A percentile compares a stretch with the other conserved stretches of the same genome.
Evolutionary conservation across 2,888 invertebrate species (phyloP).

Genomic region (Thecophora atra): DNA sequence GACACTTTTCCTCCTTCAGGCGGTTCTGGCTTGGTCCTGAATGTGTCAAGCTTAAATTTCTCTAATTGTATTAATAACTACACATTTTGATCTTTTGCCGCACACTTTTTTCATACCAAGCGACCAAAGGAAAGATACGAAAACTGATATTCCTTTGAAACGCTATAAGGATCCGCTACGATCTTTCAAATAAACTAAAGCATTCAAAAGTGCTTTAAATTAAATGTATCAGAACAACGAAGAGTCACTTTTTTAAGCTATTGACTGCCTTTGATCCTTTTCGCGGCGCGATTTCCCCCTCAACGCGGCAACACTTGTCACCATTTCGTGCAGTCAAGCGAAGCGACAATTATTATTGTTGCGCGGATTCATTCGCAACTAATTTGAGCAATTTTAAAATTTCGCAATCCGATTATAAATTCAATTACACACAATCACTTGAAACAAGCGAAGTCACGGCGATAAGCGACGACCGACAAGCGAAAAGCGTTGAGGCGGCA

Average conservation of each 20-base stretch:
- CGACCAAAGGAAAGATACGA: too few species aligned
- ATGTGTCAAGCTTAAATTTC: not conserved
- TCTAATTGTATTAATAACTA: not conserved
- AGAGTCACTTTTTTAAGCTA: not conserved
- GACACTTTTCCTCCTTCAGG: not conserved
- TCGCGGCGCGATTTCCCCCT: not conserved
- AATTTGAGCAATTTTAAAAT: slow-evolving; percentile 35
- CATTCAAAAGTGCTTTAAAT: not conserved
- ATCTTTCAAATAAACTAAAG: too few species aligned
- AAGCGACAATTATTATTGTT: slow-evolving; percentile 19
- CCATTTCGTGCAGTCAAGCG: slow-evolving; percentile 50
- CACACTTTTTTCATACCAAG: not conserved
- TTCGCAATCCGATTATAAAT: slow-evolving; percentile 33
- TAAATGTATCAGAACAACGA: not conserved
- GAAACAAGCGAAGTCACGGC: slow-evolving; percentile 15
- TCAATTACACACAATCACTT: slow-evolving; percentile 35
- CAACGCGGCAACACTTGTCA: slow-evolving; percentile 51
- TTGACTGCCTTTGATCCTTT: not conserved
- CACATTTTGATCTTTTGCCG: not conserved
- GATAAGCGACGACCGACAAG: not conserved
- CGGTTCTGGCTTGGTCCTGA: not conserved
- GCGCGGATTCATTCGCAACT: slow-evolving; percentile 19
- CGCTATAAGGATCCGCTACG: too few species aligned
- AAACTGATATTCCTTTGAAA: too few species aligned
- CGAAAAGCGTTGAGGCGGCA: slow-evolving; percentile 34